Base-by-base conservation (phyloP, 2,113 vertebrate species). In the Xiphophorus couchianus region DNA sequence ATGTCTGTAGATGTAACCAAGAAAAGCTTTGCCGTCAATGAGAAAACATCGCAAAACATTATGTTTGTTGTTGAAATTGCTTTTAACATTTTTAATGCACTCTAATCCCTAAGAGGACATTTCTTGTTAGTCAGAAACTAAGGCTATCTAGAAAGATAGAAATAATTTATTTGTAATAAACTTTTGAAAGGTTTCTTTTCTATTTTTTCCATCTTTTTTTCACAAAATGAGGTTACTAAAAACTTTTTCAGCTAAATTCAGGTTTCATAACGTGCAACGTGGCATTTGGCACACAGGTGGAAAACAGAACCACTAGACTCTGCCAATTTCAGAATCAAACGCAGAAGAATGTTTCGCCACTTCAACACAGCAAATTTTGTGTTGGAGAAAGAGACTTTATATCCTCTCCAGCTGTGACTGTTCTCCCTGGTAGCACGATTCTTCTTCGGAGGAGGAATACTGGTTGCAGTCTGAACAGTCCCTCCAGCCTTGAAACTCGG, bases 401-500 rank as follows among this genome's bases (percentile, higher is more conserved):
- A 85, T 91, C 83, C 87, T 78, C 85, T 86, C 83, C 84, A 88
- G 77, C 89, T 90, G 88, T 63, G 87, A 80, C 70, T 81, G 86
- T 44, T 75, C 81, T 76, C 77, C 76, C 85, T 92, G 89, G 88
- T 84, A 83, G 74, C 5, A 13, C 8, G 19, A 74, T 73, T 80
- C 69, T 86, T 77, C 82, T 78, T 77, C 82, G 76, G 63, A 13
- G 74, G 71, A 85, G 81, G 86, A 69, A 78, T 84, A 68, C 81
- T 89, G 89, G 84, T 84, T 44, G 42, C 54, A 31, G 73, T 76
- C 25, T 74, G 64, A 77, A 76, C 61, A 39, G 69, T 62, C 78
- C 78, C 65, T 74, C 22, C 84, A 81, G 69, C 85, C 87, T 79
- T 78, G 77, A 88, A 87, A 77, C 33, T 30, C 12, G 14, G 61